Conservation (phyloP, 2,797 vertebrate species). For the Sebastes diaconus region DNA sequence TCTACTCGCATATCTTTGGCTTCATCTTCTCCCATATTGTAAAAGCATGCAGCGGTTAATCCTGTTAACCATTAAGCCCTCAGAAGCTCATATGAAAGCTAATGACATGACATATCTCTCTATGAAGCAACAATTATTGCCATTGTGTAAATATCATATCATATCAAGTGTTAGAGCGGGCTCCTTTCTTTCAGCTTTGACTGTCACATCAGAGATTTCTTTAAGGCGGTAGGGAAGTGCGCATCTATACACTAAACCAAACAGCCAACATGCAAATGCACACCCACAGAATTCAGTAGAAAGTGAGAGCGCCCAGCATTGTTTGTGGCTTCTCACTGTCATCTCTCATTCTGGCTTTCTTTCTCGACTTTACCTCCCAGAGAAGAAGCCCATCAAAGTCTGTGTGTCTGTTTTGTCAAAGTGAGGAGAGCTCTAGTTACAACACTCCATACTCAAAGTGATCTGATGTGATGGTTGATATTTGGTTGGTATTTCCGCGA, state of each 20-base stretch:
- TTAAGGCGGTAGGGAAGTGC: slow-evolving; percentile 14
- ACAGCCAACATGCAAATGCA: slow-evolving; percentile 39
- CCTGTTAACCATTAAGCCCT: background rate
- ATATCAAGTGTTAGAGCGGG: background rate
- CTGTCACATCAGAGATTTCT: slow-evolving; percentile 19
- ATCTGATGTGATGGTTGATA: background rate
- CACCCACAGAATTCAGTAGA: slow-evolving; percentile 71
- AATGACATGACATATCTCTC: background rate
- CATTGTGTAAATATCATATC: background rate
- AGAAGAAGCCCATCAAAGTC: slow-evolving; percentile 15
- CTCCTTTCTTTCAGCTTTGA: background rate
- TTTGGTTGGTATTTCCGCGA: slow-evolving; percentile 11
- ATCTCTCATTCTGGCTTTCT: slow-evolving; percentile 50
- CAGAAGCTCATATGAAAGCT: background rate
- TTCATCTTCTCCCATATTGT: background rate
- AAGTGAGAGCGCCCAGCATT: slow-evolving; percentile 62
- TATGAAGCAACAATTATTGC: background rate
- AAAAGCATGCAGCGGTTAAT: background rate
- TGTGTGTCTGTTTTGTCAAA: background rate
- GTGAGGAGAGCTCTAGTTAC: slow-evolving; percentile 7
- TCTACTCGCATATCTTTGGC: background rate
- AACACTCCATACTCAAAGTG: background rate
- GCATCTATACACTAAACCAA: slow-evolving; percentile 61
- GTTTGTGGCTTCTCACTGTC: slow-evolving; percentile 65
- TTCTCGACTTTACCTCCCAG: slow-evolving; percentile 12